Percentiles rank a stretch among this genome's conserved stretches.
Evolutionary conservation across 1,140 invertebrate genomes (phyloP).

Genomic region (Leptinotarsa defecta): DNA sequence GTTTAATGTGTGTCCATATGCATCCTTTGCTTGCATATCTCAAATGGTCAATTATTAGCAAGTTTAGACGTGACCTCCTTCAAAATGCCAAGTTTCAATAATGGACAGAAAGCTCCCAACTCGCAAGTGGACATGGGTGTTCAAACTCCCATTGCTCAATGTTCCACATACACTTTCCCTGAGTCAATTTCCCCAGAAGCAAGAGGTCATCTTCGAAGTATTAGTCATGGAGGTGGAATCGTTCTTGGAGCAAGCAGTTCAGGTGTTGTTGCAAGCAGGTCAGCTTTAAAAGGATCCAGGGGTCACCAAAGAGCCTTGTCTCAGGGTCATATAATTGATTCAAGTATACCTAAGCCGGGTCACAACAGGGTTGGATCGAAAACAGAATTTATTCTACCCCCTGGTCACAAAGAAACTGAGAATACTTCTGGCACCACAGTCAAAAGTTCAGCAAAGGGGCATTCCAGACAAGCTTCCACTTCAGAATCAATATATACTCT

Average conservation of each 20-base stretch:
- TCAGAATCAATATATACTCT: conserved; percentile 89
- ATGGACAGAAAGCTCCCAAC: neutral
- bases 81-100: neutral
- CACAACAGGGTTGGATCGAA: conserved; percentile 81
- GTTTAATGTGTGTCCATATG: neutral
- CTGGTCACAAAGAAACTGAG: conserved; percentile 69
- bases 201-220: conserved; percentile 72
- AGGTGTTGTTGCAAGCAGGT: conserved; percentile 57
- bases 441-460: conserved; percentile 62
- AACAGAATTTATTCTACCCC: conserved; percentile 85
- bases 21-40: neutral
- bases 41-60: neutral
- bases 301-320: conserved; percentile 84
- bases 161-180: conserved; percentile 54
- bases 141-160: conserved; percentile 26
- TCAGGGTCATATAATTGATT: conserved; percentile 74
- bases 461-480: conserved; percentile 68
- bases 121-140: neutral
- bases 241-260: conserved; percentile 58
- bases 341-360: conserved; percentile 59
- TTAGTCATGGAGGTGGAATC: conserved; percentile 76
- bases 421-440: conserved; percentile 57
- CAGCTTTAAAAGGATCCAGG: conserved; percentile 69
- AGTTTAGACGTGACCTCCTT: neutral
- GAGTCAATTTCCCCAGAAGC: conserved; percentile 44